Evolutionary conservation across 2,113 vertebrate species (phyloP), one percentile per base, ranked within the genome.

Genomic region (Albula goreensis): DNA sequence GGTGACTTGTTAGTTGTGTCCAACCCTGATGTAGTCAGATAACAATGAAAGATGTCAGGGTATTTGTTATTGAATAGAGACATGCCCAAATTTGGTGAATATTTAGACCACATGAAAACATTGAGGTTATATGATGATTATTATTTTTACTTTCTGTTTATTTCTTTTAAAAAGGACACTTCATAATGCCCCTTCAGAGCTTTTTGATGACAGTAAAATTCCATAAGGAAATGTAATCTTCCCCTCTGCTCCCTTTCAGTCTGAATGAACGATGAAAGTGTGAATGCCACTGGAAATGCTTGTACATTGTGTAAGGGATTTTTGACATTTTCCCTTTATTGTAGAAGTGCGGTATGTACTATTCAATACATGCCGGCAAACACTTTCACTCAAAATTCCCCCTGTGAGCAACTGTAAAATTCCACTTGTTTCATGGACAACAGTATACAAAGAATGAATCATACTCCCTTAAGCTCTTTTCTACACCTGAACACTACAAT

Each of bases 161-260:
- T 53, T 82, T 56, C 50, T 9, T 82, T 13, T 5, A 80, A 56
- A 82, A 25, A 5, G 48, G 60, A 12, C 13, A n/a, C 63, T 83
- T 7, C 17, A 74, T 31, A 70, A 4, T 22, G 50, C 41, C 13
- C 22, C 4, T 31, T 7, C 5, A 49, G 10, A 19, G 25, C n/a
- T 57, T 25, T 50, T 49, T 50, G 48, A 49, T 50, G 78, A 79
- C 63, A 50, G 48, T 50, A 63, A 74, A 83, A 83, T 50, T 41
- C 13, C 48, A 50, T 60, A 83, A 74, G 82, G 63, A 50, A 83
- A 83, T 83, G 8, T 83, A 70, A 83, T 74, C 41, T 6, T 50
- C 5, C 49, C 2, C 15, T n/a, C 48, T 83, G 22, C 81, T 60
- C 56, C 25, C 52, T 48, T 83, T 60, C n/a, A 51, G 19, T 60